These are phyloP conservation scores for Lagopus leucura DNA, from an alignment of 2,113 vertebrate species.

Conservation along the genomic window DNA sequence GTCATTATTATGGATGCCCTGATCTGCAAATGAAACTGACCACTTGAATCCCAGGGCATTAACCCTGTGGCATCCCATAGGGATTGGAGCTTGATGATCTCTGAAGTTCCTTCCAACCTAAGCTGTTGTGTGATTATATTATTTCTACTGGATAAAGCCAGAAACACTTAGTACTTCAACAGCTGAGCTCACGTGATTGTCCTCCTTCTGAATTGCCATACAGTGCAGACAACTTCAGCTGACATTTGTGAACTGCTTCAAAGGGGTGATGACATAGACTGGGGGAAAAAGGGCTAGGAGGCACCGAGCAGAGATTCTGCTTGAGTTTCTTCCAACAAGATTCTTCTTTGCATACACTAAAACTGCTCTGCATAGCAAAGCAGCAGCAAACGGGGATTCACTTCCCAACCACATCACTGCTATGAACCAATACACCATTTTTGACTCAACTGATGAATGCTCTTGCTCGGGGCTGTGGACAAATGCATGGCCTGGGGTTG, in stretches of 20 bases:
- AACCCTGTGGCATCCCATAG: background rate
- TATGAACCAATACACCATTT: background rate
- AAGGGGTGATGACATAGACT: background rate
- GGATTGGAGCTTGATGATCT: too few species aligned
- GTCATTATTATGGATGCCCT: background rate
- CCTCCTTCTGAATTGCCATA: background rate
- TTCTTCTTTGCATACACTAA: background rate
- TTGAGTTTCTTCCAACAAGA: background rate
- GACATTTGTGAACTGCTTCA: background rate
- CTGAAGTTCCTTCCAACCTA: too few species aligned
- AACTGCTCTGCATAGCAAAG: background rate
- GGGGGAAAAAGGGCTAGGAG: background rate
- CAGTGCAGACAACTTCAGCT: background rate
- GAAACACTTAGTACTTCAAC: background rate
- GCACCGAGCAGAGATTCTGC: background rate
- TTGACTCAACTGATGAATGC: background rate
- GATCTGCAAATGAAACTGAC: background rate
- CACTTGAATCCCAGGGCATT: background rate
- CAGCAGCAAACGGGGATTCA: fast-evolving
- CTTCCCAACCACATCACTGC: background rate
- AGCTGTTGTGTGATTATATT: too few species aligned
- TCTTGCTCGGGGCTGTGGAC: background rate
- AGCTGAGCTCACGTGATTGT: background rate
- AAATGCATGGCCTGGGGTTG: background rate
- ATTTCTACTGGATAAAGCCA: background rate